Evolutionary conservation across 2,797 vertebrate species (phyloP).

Genomic region (Leuciscus waleckii): DNA sequence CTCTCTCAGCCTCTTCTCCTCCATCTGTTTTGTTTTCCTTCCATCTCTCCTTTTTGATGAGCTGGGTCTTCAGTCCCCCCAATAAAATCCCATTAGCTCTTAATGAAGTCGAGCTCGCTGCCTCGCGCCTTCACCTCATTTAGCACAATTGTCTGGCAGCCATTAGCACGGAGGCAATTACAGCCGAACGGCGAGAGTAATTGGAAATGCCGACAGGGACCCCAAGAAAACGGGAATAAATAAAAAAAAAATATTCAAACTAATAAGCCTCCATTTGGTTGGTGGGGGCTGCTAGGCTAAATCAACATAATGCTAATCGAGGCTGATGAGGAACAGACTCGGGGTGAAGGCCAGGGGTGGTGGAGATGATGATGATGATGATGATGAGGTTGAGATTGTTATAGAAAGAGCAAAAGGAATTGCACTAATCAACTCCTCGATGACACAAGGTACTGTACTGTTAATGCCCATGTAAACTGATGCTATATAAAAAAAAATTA

Average conservation of each 20-base stretch:
- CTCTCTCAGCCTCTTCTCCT: slow-evolving; percentile 77
- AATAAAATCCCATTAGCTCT: slow-evolving; percentile 98
- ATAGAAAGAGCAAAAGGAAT: slow-evolving; percentile 29
- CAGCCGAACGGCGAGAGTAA: slow-evolving; percentile 99
- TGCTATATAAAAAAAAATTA: background rate
- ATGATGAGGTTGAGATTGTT: slow-evolving; percentile 54
- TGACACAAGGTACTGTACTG: slow-evolving; percentile 14
- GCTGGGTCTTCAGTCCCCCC: slow-evolving; percentile 84
- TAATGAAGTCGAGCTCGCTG: slow-evolving; percentile 99
- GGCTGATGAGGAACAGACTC: slow-evolving; percentile 76
- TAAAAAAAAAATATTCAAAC: slow-evolving; percentile 96
- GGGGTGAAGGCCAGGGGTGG: slow-evolving; percentile 66
- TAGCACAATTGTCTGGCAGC: slow-evolving; percentile 99
- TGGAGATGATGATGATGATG: slow-evolving; percentile 68
- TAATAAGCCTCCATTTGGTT: slow-evolving; percentile 95
- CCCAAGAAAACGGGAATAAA: slow-evolving; percentile 98
- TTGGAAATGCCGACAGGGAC: slow-evolving; percentile 99
- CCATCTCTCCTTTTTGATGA: slow-evolving; percentile 84
- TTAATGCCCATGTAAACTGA: slow-evolving; percentile 8
- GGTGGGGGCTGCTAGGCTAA: slow-evolving; percentile 90
- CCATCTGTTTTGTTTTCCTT: slow-evolving; percentile 86
- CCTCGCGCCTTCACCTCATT: slow-evolving; percentile 99
- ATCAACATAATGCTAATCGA: slow-evolving; percentile 99
- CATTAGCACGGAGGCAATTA: slow-evolving; percentile 99
- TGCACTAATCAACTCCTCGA: slow-evolving; percentile 32